Base-by-base conservation (phyloP, 2,797 vertebrate species). In the Cichlasoma orientale region DNA sequence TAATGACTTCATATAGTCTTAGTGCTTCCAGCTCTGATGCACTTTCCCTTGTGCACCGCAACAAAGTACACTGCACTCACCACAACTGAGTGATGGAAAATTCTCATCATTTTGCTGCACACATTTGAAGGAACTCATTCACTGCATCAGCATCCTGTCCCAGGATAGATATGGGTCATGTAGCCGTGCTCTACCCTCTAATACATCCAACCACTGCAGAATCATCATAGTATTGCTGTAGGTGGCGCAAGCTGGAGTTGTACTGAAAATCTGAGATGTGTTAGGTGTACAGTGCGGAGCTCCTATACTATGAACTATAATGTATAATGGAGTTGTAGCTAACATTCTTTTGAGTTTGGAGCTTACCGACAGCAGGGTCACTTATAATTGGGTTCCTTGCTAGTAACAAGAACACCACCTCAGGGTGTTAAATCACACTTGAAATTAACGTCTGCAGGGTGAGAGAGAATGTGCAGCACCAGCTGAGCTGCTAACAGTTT, bases 401-500 rank as follows among this genome's bases (percentile, higher is more conserved):
- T 80, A 50, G 59, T 83, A 88, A 83, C 63, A 71, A 23, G 38
- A 78, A 57, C 44, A 66, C 31, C 68, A 74, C 72, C 47, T 59
- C 29, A 19, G 44, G 70, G 55, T 75, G 70, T 78, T 70, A 33
- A 74, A 19, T 80, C 50, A 19, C 68, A 21, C 21, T 68, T 50
- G 3, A 80, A 74, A 81, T 79, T 18, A 82, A 77, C 77, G 74
- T 86, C 69, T 73, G 61, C 57, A 38, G 68, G 58, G 57, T 78
- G 57, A 55, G 25, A 83, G 47, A 84, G 47, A 68, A 27, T 68
- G 61, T 47, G 27, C 16, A 7, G 5, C 61, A 13, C 61, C 61
- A 68, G 27, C 61, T 68, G 61, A 68, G 61, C 61, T 68, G 25
- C 25, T 47, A 68, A 68, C 41, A 29, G 2, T 50, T 68, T 29